Evolutionary conservation across 2,113 vertebrate species (phyloP).

Genomic region (Peucedramus taeniatus): DNA sequence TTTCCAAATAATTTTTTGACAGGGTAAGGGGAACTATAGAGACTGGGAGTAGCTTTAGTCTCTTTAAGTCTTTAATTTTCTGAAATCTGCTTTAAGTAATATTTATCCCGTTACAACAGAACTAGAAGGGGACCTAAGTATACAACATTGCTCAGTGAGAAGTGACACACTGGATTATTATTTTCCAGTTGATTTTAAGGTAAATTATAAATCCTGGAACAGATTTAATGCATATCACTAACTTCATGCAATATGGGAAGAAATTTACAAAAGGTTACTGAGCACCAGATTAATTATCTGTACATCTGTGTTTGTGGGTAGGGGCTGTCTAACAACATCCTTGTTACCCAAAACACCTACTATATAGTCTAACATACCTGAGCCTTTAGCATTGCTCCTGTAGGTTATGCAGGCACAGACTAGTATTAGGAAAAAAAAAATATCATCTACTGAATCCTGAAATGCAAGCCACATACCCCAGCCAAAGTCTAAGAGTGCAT

Average conservation of each 20-base stretch:
- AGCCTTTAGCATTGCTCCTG: neutral
- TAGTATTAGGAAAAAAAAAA: neutral
- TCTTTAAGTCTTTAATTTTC: neutral
- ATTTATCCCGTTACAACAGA: neutral
- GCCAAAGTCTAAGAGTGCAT: neutral
- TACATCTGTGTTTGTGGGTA: neutral
- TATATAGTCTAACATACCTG: accelerated
- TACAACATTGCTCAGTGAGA: neutral
- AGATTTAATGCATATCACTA: neutral
- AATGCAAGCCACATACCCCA: neutral
- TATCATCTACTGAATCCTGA: neutral
- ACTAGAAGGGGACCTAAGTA: neutral
- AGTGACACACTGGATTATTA: neutral
- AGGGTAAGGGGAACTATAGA: neutral
- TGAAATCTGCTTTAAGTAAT: neutral
- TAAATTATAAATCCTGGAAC: neutral
- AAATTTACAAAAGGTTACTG: neutral
- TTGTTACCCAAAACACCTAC: neutral
- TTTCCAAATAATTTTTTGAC: neutral
- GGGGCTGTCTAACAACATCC: neutral
- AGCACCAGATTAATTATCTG: neutral
- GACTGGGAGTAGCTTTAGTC: neutral
- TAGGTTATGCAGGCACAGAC: neutral
- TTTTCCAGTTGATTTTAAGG: neutral
- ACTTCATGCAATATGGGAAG: neutral